A percentile compares a stretch with the other conserved stretches of the same genome.
Conservation (phyloP, 2,888 invertebrate species). For the Mimachlamys varia region DNA sequence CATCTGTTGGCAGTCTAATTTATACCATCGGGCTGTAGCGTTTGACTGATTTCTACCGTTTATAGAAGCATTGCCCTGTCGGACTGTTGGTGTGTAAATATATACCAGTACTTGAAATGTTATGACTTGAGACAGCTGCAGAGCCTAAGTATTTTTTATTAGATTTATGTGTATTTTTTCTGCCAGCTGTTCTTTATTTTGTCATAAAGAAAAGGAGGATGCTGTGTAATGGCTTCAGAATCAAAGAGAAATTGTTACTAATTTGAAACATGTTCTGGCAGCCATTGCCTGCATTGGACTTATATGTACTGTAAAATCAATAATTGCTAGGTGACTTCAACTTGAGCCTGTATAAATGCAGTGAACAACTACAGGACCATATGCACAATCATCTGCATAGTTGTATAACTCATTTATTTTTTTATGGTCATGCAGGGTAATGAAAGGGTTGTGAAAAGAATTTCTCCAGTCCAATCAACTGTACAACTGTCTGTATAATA, state of each 20-base stretch:
- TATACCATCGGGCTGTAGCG: not conserved
- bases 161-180: not conserved
- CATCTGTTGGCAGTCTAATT: too few species aligned
- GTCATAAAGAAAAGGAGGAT: not conserved
- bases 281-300: not conserved
- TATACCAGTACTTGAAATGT: slow-evolving; percentile 36
- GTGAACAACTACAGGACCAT: not conserved
- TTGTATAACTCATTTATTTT: too few species aligned
- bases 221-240: not conserved
- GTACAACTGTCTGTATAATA: too few species aligned
- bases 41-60: not conserved
- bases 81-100: not conserved
- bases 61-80: not conserved
- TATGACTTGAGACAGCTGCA: slow-evolving; percentile 19
- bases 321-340: not conserved
- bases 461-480: too few species aligned
- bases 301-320: not conserved
- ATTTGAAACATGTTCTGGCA: not conserved
- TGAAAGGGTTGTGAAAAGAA: too few species aligned
- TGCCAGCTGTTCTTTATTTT: slow-evolving; percentile 21
- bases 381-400: not conserved
- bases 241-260: not conserved
- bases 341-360: not conserved
- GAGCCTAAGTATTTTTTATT: not conserved
- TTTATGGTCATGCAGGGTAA: too few species aligned